phyloP scores from a whole-genome alignment of 1,140 invertebrate genomes.

The Homarus americanus region DNA sequence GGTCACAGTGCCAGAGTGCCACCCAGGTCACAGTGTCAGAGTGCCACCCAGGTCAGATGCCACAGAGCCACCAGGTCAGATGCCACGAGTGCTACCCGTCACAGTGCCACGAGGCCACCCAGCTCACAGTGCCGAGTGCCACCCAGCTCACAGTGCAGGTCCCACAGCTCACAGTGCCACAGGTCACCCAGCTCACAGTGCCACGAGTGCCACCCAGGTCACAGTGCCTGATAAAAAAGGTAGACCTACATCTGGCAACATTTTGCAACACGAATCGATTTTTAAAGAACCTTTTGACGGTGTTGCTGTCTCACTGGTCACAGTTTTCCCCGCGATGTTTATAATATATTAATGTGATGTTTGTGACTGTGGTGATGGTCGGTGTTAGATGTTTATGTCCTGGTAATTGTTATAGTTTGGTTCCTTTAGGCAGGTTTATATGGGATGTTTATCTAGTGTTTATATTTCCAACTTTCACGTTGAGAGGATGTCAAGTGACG shows the following conservation, averaged over 20 bases:
- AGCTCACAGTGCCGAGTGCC: too few species aligned
- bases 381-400: background rate
- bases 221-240: background rate
- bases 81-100: too few species aligned
- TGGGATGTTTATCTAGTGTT: background rate
- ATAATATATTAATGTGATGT: background rate
- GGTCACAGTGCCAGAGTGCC: too few species aligned
- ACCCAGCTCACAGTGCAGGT: too few species aligned
- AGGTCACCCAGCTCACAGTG: too few species aligned
- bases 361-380: background rate
- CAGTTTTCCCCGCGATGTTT: background rate
- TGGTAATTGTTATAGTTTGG: background rate
- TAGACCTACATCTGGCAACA: slow-evolving; percentile 46
- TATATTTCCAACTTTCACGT: background rate
- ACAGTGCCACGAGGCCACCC: too few species aligned
- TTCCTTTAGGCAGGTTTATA: background rate
- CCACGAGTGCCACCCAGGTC: too few species aligned
- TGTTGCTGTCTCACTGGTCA: slow-evolving; percentile 39
- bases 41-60: too few species aligned
- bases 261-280: slow-evolving; percentile 62
- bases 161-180: too few species aligned
- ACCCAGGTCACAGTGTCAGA: too few species aligned
- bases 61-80: too few species aligned
- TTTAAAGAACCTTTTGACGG: slow-evolving; percentile 41
- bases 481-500: background rate